Base-by-base conservation (phyloP, 2,113 vertebrate species). In the Amia ocellicauda region DNA sequence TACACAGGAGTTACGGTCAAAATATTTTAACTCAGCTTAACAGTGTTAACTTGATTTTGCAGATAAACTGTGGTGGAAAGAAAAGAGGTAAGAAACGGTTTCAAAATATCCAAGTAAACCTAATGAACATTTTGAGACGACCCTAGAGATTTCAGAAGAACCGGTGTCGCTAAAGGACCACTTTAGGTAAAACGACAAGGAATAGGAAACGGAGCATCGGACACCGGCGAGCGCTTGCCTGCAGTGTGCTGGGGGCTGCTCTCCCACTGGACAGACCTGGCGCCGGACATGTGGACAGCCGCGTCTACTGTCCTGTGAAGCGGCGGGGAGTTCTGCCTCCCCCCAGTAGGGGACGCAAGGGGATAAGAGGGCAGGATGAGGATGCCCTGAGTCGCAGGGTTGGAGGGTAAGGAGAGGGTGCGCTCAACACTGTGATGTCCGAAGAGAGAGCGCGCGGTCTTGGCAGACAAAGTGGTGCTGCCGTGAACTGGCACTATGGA, bases 241-340 rank as follows among this genome's bases (percentile, higher is more conserved):
- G 79, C 8, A 16, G 2, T 56, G 7, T 91, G 89, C 1, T 65
- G 75, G 31, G 83, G 82, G 60, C 67, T 79, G 68, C 20, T 70
- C 51, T 86, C 88, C 54, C 78, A 90, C 67, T 90, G 92, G 66
- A 92, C 90, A 52, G 93, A 92, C 94, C 94, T 96, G 11, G 93
- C 95, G 80, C 83, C 93, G 60, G 94, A 95, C 83, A 96, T 89
- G 66, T 41, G 78, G 80, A 83, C 27, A 75, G 79, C 23, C 70
- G 89, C 85, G 41, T 89, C 88, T n/a, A 69, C 68, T 9, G 74
- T 85, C 68, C 81, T 79, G n/a, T 82, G 78, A 40, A 79, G 64
- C 20, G 85, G 73, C n/a, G 76, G 63, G 2, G 82, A 89, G 64
- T 86, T 90, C 31, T 89, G 88, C 68, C 86, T 83, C 54, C 42